phyloP scores from a whole-genome alignment of 2,113 vertebrate species.

The Anolis carolinensis region DNA sequence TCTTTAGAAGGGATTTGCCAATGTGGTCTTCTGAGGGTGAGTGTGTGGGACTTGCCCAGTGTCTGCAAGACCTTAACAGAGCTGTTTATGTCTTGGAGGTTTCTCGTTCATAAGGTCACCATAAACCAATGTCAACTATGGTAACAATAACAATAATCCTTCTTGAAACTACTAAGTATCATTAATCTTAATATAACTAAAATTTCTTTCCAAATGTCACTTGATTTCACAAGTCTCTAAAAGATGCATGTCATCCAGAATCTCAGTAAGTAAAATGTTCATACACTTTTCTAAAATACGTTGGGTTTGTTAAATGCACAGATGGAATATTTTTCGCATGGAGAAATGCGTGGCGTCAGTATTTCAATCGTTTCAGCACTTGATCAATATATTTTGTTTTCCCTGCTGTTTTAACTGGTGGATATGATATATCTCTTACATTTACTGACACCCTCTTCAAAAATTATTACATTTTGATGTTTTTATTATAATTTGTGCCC shows the following conservation, averaged over 20 bases:
- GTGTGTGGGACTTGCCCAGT: too few species aligned
- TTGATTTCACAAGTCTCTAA: not conserved
- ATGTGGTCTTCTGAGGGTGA: too few species aligned
- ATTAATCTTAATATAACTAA: too few species aligned
- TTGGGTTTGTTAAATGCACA: not conserved
- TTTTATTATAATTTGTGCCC: not conserved
- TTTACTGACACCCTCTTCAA: too few species aligned
- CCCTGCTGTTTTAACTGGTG: not conserved
- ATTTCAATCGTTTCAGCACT: not conserved
- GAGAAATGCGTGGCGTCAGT: not conserved
- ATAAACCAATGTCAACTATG: too few species aligned
- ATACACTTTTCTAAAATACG: not conserved
- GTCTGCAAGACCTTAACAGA: too few species aligned
- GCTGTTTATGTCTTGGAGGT: too few species aligned
- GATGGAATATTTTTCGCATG: not conserved
- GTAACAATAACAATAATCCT: too few species aligned
- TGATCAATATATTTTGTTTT: not conserved
- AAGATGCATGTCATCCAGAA: not conserved
- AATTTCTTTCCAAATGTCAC: too few species aligned
- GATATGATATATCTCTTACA: not conserved
- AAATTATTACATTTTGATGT: not conserved
- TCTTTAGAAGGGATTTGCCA: too few species aligned
- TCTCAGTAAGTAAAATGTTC: not conserved
- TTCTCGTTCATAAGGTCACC: too few species aligned
- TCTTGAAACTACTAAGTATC: too few species aligned